phyloP scores from a whole-genome alignment of 23 tunicate species.

The Styela plicata region DNA sequence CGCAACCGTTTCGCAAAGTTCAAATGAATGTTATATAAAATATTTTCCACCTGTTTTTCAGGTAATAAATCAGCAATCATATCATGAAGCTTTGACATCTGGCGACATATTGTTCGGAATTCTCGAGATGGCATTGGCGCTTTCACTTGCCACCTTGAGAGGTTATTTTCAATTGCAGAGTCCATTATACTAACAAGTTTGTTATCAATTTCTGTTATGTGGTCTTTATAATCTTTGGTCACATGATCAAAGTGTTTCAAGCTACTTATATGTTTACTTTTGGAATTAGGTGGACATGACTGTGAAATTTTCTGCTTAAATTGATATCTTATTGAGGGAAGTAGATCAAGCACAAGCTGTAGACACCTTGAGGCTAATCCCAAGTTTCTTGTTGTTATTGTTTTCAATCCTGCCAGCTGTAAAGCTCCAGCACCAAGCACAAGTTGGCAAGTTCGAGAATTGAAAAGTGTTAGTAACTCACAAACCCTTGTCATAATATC shows the following conservation, averaged over 20 bases:
- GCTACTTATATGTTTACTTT: conserved; percentile 34
- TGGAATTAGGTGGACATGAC: too few relatives aligned
- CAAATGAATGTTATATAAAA: conserved; percentile 30
- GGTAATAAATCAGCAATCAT: conserved; percentile 59
- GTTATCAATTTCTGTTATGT: conserved; percentile 63
- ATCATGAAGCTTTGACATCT: conserved; percentile 72
- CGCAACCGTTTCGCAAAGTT: conserved; percentile 31
- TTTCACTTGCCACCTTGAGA: conserved; percentile 80
- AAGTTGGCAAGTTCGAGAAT: conserved; percentile 87
- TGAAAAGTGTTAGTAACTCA: conserved; percentile 76
- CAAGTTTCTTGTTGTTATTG: conserved; percentile 78
- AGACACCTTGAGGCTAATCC: conserved; percentile 86
- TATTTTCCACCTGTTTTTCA: conserved; percentile 42
- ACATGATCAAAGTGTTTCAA: conserved; percentile 80
- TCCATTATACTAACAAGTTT: conserved; percentile 56
- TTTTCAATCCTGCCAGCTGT: conserved; percentile 69
- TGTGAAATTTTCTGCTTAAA: conserved; percentile 40
- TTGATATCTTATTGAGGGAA: conserved; percentile 53
- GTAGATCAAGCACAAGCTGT: conserved; percentile 59
- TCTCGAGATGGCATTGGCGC: conserved; percentile 81
- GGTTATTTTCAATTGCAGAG: conserved; percentile 46
- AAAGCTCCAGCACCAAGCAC: conserved; percentile 89
- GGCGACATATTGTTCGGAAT: conserved; percentile 57
- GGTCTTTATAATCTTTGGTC: conserved; percentile 68
- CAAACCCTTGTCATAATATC: conserved; percentile 66